These are phyloP conservation scores for Cercocebus atys DNA, from an alignment of 2,113 vertebrate species.

Conservation along the genomic window DNA sequence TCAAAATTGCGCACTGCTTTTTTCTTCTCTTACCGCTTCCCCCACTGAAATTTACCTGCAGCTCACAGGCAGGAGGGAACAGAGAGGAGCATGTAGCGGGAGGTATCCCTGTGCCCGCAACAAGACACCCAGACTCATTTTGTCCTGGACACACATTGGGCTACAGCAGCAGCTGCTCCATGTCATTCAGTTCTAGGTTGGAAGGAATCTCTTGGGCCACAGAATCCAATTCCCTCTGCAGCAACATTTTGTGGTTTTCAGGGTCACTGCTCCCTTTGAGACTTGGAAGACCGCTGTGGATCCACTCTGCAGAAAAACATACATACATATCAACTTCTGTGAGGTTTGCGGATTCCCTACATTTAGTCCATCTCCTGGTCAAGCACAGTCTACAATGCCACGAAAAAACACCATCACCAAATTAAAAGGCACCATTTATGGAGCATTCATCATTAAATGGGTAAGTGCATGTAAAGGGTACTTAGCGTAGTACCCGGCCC, in stretches of 20 bases:
- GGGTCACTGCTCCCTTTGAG: not conserved
- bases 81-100: not conserved
- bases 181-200: not conserved
- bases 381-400: not conserved
- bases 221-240: not conserved
- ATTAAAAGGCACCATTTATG: not conserved
- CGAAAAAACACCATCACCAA: not conserved
- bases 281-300: not conserved
- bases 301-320: not conserved
- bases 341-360: not conserved
- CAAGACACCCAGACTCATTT: not conserved
- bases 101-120: not conserved
- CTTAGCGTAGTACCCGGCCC: not conserved
- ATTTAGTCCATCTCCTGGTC: not conserved
- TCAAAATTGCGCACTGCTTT: conserved; percentile 70
- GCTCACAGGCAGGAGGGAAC: not conserved
- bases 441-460: not conserved
- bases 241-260: not conserved
- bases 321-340: not conserved
- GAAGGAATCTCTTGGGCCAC: not conserved
- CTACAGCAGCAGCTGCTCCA: not conserved
- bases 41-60: not conserved
- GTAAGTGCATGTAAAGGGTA: not conserved
- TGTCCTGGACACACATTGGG: not conserved
- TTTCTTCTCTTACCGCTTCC: not conserved